phyloP scores from a whole-genome alignment of 2,797 vertebrate species.

The Eulemur albifrons region DNA sequence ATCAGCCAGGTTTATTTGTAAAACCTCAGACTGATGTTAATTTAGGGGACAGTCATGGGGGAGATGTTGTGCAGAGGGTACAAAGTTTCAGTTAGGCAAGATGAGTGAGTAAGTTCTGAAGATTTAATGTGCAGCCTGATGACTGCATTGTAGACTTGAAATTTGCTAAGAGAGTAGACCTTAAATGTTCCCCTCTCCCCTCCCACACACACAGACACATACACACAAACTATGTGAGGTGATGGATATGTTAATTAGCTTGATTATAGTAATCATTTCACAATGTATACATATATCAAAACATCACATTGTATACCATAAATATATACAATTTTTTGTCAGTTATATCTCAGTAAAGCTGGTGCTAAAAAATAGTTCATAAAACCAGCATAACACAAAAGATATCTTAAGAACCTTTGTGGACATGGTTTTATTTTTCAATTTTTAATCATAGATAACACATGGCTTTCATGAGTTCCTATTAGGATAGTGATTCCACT shows the following conservation, averaged over 20 bases:
- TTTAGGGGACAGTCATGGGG: neutral
- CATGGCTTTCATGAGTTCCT: neutral
- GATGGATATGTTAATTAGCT: neutral
- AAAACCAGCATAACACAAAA: neutral
- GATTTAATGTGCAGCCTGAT: neutral
- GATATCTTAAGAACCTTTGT: neutral
- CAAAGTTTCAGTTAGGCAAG: neutral
- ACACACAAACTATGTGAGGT: neutral
- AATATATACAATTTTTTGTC: neutral
- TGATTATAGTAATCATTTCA: neutral
- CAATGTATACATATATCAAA: neutral
- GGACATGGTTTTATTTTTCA: neutral
- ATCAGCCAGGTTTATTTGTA: neutral
- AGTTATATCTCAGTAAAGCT: neutral
- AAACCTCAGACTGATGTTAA: neutral
- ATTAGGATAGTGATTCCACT: neutral
- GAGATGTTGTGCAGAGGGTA: neutral
- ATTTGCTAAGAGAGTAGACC: neutral
- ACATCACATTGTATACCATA: neutral
- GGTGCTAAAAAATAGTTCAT: neutral
- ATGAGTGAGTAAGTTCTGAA: neutral
- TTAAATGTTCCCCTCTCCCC: neutral
- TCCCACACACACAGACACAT: neutral
- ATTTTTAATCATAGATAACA: neutral
- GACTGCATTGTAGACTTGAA: neutral